Percentiles rank a stretch among this genome's conserved stretches.
Evolutionary conservation across 2,888 invertebrate species (phyloP).

Genomic region (Zaprionus obscuricornis): DNA sequence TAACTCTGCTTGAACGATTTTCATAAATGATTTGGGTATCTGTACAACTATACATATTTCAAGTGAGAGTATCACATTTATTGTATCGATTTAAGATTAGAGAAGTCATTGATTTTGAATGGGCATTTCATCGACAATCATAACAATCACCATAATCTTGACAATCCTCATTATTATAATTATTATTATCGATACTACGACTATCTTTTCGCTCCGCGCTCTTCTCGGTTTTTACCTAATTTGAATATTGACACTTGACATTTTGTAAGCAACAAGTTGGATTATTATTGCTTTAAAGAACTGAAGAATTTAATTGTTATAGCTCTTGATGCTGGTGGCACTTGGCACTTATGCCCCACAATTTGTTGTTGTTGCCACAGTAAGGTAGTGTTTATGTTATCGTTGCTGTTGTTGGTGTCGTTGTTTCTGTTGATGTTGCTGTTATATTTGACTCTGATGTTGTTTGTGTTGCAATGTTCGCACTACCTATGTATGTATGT

Average conservation of each 20-base stretch:
- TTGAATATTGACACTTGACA: conserved; percentile 30
- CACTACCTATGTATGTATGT: conserved; percentile 29
- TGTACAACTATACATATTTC: conserved; percentile 28
- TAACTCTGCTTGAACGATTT: conserved; percentile 46
- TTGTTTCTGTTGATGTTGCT: conserved; percentile 7
- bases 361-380: no score
- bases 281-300: conserved; percentile 9
- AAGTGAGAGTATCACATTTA: conserved; percentile 69
- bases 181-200: conserved; percentile 19
- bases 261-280: conserved; percentile 30
- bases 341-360: conserved; percentile 8
- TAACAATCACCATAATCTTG: no score
- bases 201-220: neutral
- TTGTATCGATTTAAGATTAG: conserved; percentile 42
- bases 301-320: conserved; percentile 49
- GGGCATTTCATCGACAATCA: conserved; percentile 22
- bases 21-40: conserved; percentile 50
- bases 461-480: conserved; percentile 38
- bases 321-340: neutral
- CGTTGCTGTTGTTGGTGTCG: conserved; percentile 16
- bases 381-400: no score
- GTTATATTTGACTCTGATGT: conserved; percentile 13
- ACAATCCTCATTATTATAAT: conserved; percentile 29
- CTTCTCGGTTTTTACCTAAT: conserved; percentile 40
- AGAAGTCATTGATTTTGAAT: conserved; percentile 31